These are phyloP conservation scores for Pteria penguin DNA, from an alignment of 2,888 invertebrate genomes.

Conservation along the genomic window DNA sequence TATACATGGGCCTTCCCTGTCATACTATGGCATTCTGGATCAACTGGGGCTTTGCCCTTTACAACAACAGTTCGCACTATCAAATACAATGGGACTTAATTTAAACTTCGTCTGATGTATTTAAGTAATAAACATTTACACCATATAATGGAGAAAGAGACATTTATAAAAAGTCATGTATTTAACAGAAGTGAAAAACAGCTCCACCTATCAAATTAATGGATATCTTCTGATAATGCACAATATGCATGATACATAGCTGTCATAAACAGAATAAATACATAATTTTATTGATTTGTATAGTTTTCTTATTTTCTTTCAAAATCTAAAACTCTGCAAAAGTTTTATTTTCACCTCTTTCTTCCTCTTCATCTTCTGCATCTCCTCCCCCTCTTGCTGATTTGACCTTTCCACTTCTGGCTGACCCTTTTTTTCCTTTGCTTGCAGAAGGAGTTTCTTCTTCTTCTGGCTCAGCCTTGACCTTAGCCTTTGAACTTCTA, in stretches of 20 bases:
- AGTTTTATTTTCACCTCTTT: constrained; percentile 21
- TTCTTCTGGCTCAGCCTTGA: constrained; percentile 53
- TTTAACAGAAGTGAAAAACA: too few relatives aligned
- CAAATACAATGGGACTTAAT: constrained; percentile 14
- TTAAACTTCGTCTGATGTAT: not conserved
- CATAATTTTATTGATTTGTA: too few relatives aligned
- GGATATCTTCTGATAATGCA: too few relatives aligned
- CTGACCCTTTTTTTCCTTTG: constrained; percentile 37
- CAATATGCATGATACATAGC: too few relatives aligned
- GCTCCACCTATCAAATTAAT: too few relatives aligned
- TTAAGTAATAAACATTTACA: not conserved
- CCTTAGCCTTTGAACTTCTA: constrained; percentile 40
- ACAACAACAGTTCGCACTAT: constrained; percentile 76
- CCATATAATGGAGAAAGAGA: not conserved
- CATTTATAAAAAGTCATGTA: too few relatives aligned
- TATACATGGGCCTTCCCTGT: constrained; percentile 77
- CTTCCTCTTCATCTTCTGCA: constrained; percentile 44
- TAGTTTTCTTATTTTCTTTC: too few relatives aligned
- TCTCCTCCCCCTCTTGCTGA: constrained; percentile 36
- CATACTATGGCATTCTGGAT: constrained; percentile 76
- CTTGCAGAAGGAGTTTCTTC: constrained; percentile 39
- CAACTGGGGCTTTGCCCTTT: constrained; percentile 80
- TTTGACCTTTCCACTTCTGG: constrained; percentile 53
- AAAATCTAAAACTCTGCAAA: too few relatives aligned
- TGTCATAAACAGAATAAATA: too few relatives aligned